Base-by-base conservation (phyloP, 2,888 invertebrate species). In the Lithodes maja region DNA sequence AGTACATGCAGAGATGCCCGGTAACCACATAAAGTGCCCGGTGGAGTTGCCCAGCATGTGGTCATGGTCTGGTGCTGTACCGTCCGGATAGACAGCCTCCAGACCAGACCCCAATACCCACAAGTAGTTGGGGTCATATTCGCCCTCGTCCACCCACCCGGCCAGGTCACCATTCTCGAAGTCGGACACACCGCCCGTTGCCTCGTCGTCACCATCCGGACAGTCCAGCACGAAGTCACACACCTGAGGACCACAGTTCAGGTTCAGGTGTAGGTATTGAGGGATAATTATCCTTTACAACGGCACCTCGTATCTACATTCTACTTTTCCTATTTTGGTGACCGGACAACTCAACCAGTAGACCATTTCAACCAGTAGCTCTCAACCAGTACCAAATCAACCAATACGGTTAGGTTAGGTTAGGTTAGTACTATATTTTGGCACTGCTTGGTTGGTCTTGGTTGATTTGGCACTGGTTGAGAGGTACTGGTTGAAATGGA, bases 181-280 rank as follows among this genome's bases (percentile, higher is more conserved):
- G 68, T 82, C 69, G 3, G 82, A 68, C 12, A 49, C n/a, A 49
- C 55, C 69, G 68, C 82, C 69, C 12, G 82, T 49, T 5, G 68
- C 2, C 69, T 82, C 82, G 50, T 82, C 82, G 15, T 82, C 82
- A 33, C 82, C 82, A 50, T 68, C 61, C 2, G 82, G 82, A 15
- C 61, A 61, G 1, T 61, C 61, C 61, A 61, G 0, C 61, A 61
- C 61, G 61, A 61, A 61, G 61, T 61, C 61, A 61, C 61, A 61
- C 1, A 61, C 61, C 61, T 61, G 61, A 7, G 1, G 61, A 61
- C 33, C 33, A 33, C 33, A 33, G 33, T 33, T 33, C 33, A 33
- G 33, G 33, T 33, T 33, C 33, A 33, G 33, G 33, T 33, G 33
- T 33, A 33, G 33, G 33, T 33, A 33, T 33, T 33, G 33, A 33